Percentiles rank a stretch among this genome's conserved stretches.
Evolutionary conservation across 1,140 invertebrate genomes (phyloP).

Genomic region (Zaprionus nigranus): DNA sequence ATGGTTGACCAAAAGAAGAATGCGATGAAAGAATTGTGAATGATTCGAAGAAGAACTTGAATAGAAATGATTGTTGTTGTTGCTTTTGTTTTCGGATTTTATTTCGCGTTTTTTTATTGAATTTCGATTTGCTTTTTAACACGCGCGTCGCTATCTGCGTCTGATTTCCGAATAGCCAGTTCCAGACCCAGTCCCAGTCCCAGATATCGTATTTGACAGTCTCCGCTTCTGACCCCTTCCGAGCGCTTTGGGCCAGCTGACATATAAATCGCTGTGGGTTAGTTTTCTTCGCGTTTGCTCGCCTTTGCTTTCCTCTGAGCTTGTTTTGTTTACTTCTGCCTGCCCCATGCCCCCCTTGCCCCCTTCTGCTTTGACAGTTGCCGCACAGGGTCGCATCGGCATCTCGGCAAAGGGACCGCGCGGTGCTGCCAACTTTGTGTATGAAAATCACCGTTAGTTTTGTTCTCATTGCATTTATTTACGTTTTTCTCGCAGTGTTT

Average conservation of each 20-base stretch:
- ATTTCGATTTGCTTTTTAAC: constrained; percentile 31
- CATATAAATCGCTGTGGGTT: constrained; percentile 69
- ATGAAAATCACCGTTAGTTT: constrained; percentile 34
- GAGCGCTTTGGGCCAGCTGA: constrained; percentile 50
- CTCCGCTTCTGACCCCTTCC: constrained; percentile 6
- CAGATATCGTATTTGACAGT: constrained; percentile 55
- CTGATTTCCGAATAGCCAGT: constrained; percentile 30
- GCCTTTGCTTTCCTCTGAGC: constrained; percentile 30
- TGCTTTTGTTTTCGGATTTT: constrained; percentile 33
- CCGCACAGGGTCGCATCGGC: constrained; percentile 43
- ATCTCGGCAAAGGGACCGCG: not conserved
- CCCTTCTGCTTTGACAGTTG: constrained; percentile 23
- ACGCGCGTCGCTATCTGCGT: constrained; percentile 33
- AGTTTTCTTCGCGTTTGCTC: constrained; percentile 50
- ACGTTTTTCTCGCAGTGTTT: constrained; percentile 40
- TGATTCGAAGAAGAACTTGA: not conserved
- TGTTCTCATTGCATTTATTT: constrained; percentile 53
- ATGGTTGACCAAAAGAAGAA: constrained; percentile 24
- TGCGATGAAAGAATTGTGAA: constrained; percentile 4
- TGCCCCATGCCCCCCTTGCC: not conserved
- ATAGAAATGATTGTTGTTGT: constrained; percentile 19
- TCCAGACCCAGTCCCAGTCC: not conserved
- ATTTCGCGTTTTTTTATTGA: constrained; percentile 29
- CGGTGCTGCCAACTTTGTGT: constrained; percentile 44
- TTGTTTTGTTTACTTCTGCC: constrained; percentile 20